Evolutionary conservation across 2,797 vertebrate genomes (phyloP), one percentile per base, ranked within the genome.

Genomic region (Sus cebifrons): DNA sequence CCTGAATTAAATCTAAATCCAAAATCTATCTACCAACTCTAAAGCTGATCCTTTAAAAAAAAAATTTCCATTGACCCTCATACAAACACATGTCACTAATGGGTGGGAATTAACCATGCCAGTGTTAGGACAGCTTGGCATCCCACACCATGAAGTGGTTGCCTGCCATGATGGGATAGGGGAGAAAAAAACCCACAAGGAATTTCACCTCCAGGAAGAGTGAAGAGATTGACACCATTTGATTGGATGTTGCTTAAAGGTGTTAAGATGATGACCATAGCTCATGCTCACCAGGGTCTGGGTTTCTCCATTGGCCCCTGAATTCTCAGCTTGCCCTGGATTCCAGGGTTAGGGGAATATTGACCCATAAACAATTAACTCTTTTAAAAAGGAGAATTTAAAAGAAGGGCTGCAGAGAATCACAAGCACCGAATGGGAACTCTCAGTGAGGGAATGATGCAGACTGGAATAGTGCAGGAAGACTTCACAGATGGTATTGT

Each of bases 1-100:
- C 5, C 8, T 62, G n/a, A 86, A 86, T 94, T 64, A 94, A 68
- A 85, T 86, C 23, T 81, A 86, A 77, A 81, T 70, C 54, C 81
- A 85, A 94, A 91, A 67, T 70, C 11, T 74, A 21, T 73, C 20
- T 49, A 58, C 15, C 40, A 67, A 23, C 25, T 27, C 27, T 2
- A 71, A 60, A 79, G 56, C 18, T 56, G 25, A 58, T 52, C 20
- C 21, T 21, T 52, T 89, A 40, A 84, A 75, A 27, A 40, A 79
- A 32, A 25, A 27, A 62, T 70, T 60, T n/a, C 17, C 16, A 58
- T 20, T 20, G 58, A 67, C 17, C 16, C 6, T 64, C 9, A 12
- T 36, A 36, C 17, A 60, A 74, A 52, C 29, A 36, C 11, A 10
- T 56, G 36, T 68, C 17, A 56, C 40, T 52, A 73, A 36, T 23